Percentiles rank a stretch among this genome's conserved stretches.
These are phyloP conservation scores for Macrobrachium nipponense DNA, from an alignment of 1,140 invertebrate genomes.

Conservation along the genomic window DNA sequence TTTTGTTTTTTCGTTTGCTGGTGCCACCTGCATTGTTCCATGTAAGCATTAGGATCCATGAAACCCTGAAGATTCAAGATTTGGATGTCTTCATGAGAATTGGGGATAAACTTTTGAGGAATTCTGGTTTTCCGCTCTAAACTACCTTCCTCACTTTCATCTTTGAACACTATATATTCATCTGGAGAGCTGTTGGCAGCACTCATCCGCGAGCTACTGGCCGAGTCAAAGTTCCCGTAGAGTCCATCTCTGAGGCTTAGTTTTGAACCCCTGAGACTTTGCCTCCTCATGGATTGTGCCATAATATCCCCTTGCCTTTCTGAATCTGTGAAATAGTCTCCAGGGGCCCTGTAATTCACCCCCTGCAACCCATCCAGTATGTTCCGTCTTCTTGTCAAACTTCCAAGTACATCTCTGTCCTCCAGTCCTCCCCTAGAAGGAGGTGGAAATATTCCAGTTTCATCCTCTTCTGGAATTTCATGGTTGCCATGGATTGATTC, in stretches of 20 bases:
- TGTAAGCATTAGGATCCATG: conserved; percentile 52
- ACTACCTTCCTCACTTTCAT: conserved; percentile 22
- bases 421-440: not conserved
- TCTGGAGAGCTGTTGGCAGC: conserved; percentile 25
- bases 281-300: conserved; percentile 60
- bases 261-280: conserved; percentile 57
- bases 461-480: conserved; percentile 17
- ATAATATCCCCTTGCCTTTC: conserved; percentile 55
- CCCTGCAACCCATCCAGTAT: conserved; percentile 4
- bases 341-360: conserved; percentile 16
- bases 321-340: conserved; percentile 32
- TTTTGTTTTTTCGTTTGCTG: conserved; percentile 48
- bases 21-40: conserved; percentile 2
- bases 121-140: conserved; percentile 19
- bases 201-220: conserved; percentile 36
- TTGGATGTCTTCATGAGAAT: conserved; percentile 60
- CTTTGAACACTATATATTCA: conserved; percentile 37
- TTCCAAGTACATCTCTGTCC: conserved; percentile 17
- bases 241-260: conserved; percentile 39
- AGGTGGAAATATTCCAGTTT: not conserved
- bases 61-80: conserved; percentile 63
- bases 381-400: not conserved
- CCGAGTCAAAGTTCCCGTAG: conserved; percentile 18
- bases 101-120: conserved; percentile 46
- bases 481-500: conserved; percentile 42